Conservation (phyloP, 2,888 invertebrate species). For the Aspidiotus rigidus region DNA sequence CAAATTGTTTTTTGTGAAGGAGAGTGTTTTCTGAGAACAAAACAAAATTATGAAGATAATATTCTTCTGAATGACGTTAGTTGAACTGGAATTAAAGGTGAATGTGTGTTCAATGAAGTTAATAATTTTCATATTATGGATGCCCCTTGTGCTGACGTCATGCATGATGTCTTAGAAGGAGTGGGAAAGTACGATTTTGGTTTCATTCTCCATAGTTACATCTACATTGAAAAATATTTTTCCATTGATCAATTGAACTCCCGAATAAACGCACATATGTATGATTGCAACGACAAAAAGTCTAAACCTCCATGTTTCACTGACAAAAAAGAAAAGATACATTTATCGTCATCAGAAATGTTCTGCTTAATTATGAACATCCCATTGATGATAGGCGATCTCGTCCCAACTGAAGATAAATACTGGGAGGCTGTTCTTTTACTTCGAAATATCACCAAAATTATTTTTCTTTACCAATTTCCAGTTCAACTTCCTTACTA, state of each 20-base stretch:
- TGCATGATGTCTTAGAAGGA: slow-evolving; percentile 26
- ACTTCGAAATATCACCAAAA: slow-evolving; percentile 15
- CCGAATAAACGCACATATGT: neutral
- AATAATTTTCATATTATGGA: slow-evolving; percentile 30
- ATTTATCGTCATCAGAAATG: slow-evolving; percentile 35
- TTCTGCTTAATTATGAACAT: slow-evolving; percentile 29
- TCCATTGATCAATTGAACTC: neutral
- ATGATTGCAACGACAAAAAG: neutral
- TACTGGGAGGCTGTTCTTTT: slow-evolving; percentile 34
- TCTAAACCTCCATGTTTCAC: slow-evolving; percentile 1
- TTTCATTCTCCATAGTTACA: slow-evolving; percentile 9
- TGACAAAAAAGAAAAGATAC: slow-evolving; percentile 27
- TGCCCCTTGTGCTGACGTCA: slow-evolving; percentile 15
- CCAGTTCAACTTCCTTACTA: neutral
- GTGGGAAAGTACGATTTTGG: slow-evolving; percentile 15
- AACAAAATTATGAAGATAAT: slow-evolving; percentile 26
- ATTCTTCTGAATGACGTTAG: slow-evolving; percentile 13
- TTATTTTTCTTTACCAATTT: neutral
- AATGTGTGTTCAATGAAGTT: slow-evolving; percentile 32
- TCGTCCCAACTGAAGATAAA: slow-evolving; percentile 31
- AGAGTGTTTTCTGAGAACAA: slow-evolving; percentile 15
- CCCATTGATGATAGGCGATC: slow-evolving; percentile 34
- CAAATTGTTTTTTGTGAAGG: slow-evolving; percentile 13
- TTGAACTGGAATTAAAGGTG: slow-evolving; percentile 32
- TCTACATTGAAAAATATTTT: neutral